Conservation (phyloP, 1,140 invertebrate species). For the Apis dorsata region DNA sequence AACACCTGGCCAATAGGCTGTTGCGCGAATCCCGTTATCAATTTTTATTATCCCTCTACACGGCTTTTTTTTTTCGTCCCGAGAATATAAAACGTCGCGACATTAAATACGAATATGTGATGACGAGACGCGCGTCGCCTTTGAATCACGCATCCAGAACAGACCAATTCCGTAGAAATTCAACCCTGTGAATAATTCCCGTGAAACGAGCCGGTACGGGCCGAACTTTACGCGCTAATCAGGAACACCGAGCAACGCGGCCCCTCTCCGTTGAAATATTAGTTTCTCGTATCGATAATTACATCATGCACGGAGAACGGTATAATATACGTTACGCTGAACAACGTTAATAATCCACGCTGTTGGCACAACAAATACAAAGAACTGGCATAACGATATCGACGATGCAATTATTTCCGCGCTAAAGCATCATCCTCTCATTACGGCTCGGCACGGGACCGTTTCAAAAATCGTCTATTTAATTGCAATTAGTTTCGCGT, state of each 20-base stretch:
- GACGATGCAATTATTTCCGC: constrained; percentile 17
- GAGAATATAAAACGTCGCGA: too few species aligned
- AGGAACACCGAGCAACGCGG: neutral
- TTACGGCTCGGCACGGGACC: constrained; percentile 2
- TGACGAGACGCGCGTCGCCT: too few species aligned
- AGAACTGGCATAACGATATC: constrained; percentile 14
- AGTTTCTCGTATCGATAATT: constrained; percentile 16
- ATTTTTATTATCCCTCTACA: too few species aligned
- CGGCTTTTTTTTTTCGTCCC: too few species aligned
- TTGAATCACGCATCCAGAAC: too few species aligned
- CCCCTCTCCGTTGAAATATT: neutral
- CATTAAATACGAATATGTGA: too few species aligned
- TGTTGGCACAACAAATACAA: constrained; percentile 2
- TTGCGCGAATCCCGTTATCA: too few species aligned
- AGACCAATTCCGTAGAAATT: neutral
- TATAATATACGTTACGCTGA: neutral
- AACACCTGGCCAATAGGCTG: too few species aligned
- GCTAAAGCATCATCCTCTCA: neutral
- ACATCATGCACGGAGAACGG: neutral
- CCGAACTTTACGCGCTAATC: neutral
- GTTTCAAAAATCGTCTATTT: constrained; percentile 20
- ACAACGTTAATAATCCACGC: constrained; percentile 13
- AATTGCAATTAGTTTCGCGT: constrained; percentile 32
- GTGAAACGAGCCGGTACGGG: too few species aligned
- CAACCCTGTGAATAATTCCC: neutral